Base-by-base conservation (phyloP, 1,140 invertebrate genomes). In the Parapsyche elsis region DNA sequence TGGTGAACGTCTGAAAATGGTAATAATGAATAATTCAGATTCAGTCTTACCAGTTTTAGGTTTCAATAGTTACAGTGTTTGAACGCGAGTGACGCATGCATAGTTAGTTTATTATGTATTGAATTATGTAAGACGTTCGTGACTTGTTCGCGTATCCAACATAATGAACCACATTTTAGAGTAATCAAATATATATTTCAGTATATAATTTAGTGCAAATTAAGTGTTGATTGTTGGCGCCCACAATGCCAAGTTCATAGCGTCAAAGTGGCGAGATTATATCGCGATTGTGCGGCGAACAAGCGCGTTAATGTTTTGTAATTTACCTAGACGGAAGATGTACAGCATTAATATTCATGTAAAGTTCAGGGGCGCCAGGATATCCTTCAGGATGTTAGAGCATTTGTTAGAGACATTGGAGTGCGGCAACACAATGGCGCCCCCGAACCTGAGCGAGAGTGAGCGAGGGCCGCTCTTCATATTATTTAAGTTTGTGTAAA, bases 321-420 rank as follows among this genome's bases (percentile, higher is more conserved):
- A 78, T 77, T 82, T 67, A 78, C 71, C 74, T 80, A 57, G 71
- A 67, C 78, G 78, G 81, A 80, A 80, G 81, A 82, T 76, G 74
- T 78, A 49, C 21, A 53, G 44, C 71, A 73, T 82, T 82, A 80
- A 82, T 82, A 82, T 82, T 82, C 81, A 82, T 82, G 76, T 82
- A 74, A 77, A 82, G 61, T 82, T 82, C 26, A 64, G 44, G 80
- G 78, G 81, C 81, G 81, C 81, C 81, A 82, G 81, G 81, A 82
- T 80, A 80, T 80, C 78, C 81, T 80, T 71, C 67, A 70, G 53
- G 79, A 78, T 70, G 81, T 79, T 26, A 21, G 74, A 79, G 30
- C 70, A 81, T 79, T 78, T 78, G 80, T 79, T 81, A 77, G 45
- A 61, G 71, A 14, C 71, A 21, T 23, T 53, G 49, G 49, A 53